Conservation (phyloP, 2,888 invertebrate genomes). For the Drosophila quasianomalipes region DNA sequence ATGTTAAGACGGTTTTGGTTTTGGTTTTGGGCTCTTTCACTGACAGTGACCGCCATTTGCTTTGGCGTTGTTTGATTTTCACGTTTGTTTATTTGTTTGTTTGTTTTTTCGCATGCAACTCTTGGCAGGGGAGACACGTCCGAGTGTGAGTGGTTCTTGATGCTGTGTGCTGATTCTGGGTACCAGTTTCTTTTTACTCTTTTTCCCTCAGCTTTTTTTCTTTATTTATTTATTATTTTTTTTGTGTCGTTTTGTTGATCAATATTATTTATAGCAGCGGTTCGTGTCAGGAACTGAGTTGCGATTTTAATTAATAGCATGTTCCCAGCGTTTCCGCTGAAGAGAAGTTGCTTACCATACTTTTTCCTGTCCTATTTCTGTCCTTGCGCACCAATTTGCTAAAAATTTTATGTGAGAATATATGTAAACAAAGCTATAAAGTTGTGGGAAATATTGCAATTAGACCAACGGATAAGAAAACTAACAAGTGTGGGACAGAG, state of each 20-base stretch:
- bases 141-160: constrained; percentile 28
- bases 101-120: constrained; percentile 66
- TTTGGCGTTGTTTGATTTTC: constrained; percentile 67
- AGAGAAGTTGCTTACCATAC: background rate
- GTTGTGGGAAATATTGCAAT: constrained; percentile 25
- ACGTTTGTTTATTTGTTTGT: constrained; percentile 63
- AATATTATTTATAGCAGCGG: constrained; percentile 65
- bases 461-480: background rate
- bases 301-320: constrained; percentile 35
- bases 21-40: constrained; percentile 55
- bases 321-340: constrained; percentile 20
- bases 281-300: constrained; percentile 47
- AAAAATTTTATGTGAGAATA: constrained; percentile 21
- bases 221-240: constrained; percentile 31
- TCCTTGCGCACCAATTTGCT: constrained; percentile 30
- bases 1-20: constrained; percentile 26
- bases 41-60: constrained; percentile 79
- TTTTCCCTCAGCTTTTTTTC: constrained; percentile 1
- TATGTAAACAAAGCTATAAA: constrained; percentile 41
- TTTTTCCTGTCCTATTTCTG: constrained; percentile 56
- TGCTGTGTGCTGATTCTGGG: constrained; percentile 60
- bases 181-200: constrained; percentile 48
- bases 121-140: constrained; percentile 25
- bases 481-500: background rate
- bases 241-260: constrained; percentile 45